Conservation (phyloP, 1,140 invertebrate species). For the Trichogramma pretiosum region DNA sequence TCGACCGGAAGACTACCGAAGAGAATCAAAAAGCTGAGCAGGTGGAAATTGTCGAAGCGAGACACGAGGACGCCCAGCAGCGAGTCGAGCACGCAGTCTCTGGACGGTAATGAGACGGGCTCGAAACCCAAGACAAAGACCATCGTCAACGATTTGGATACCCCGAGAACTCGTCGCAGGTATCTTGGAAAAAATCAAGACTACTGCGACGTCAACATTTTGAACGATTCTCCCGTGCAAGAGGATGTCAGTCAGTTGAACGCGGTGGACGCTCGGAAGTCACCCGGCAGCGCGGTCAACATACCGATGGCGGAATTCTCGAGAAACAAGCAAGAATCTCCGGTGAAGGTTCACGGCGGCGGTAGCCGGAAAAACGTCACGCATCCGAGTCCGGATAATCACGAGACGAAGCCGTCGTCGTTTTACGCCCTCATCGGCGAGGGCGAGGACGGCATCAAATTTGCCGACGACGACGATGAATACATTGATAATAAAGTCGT, state of each 20-base stretch:
- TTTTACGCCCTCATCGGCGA: constrained; percentile 40
- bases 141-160: constrained; percentile 4
- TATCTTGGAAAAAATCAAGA: constrained; percentile 28
- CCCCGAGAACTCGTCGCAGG: background rate
- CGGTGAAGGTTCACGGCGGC: constrained; percentile 29
- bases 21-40: background rate
- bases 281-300: constrained; percentile 19
- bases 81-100: background rate
- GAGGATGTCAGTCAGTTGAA: constrained; percentile 3
- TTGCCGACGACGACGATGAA: constrained; percentile 46
- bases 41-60: too few relatives aligned
- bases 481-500: constrained; percentile 36
- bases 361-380: constrained; percentile 21
- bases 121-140: too few relatives aligned
- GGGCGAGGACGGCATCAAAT: constrained; percentile 41
- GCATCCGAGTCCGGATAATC: constrained; percentile 22
- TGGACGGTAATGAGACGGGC: background rate
- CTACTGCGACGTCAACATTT: constrained; percentile 25
- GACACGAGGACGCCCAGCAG: too few relatives aligned
- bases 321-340: constrained; percentile 28
- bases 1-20: background rate
- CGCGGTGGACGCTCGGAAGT: background rate
- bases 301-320: constrained; percentile 34
- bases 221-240: too few relatives aligned
- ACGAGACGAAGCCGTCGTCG: constrained; percentile 32